Base-by-base conservation (phyloP, 2,113 vertebrate species). In the Hirundichthys speculiger region DNA sequence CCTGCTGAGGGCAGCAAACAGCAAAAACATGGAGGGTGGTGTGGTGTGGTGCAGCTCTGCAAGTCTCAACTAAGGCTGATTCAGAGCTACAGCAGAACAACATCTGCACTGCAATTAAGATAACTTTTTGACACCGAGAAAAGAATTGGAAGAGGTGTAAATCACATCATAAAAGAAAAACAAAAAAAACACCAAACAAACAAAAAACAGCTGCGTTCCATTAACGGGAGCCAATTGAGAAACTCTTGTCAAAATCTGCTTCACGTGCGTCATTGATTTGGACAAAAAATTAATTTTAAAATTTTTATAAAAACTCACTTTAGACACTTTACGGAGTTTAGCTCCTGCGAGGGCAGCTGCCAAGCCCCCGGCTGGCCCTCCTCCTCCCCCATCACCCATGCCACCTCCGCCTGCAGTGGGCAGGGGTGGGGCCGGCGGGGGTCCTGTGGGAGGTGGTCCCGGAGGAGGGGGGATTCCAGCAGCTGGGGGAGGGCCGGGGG, bases 281-380 rank as follows among this genome's bases (percentile, higher is more conserved):
- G n/a, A n/a, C n/a, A n/a, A n/a, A n/a, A n/a, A n/a, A n/a, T n/a
- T n/a, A n/a, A n/a, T n/a, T n/a, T n/a, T n/a, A n/a, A n/a, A n/a
- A n/a, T n/a, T n/a, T n/a, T n/a, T n/a, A n/a, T n/a, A n/a, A n/a
- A n/a, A n/a, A n/a, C 75, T 90, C 64, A 97, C 96, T 93, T 94
- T 96, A 62, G 92, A 83, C 3, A 92, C 85, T 90, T 94, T 97
- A 60, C 93, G 94, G 39, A 98, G 94, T 89, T 96, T 98, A 15
- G 96, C 95, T 38, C 89, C 94, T 0, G 94, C 94, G 1, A 98
- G 71, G 18, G 95, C 95, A 13, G 94, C 93, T 0, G 94, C 95
- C 61, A 96, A 85, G 10, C 94, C 94, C 0, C 90, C 94, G 0
- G 88, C 91, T 1, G 74, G 91, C 10, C 83, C 87, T n/a, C 86